Evolutionary conservation across 2,888 invertebrate genomes (phyloP), one percentile per base, ranked within the genome.

Genomic region (Netelia melanura): DNA sequence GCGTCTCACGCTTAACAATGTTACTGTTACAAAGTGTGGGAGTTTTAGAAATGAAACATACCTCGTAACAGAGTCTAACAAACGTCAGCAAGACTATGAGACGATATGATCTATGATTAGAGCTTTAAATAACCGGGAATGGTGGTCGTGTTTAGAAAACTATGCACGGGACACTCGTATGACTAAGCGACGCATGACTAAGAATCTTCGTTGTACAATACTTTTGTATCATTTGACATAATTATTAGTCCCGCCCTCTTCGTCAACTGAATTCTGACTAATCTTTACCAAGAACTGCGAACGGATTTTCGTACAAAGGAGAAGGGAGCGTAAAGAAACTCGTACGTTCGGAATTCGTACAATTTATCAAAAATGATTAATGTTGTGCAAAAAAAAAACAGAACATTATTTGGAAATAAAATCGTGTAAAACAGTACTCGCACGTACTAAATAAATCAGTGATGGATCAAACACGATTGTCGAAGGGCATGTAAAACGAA

Each of bases 391-490:
- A 30, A 5, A 30, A 5, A 30, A 5, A 30, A 30, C 5, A 30
- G 5, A 30, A 5, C 30, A 3, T 30, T 5, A 30, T 30, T 5
- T 62, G n/a, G 2, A 30, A 62, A 62, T n/a, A 9, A 14, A 14
- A 14, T 30, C 30, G 30, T 11, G 2, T 30, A 3, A 30, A 11
- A 62, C 48, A 52, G 52, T 67, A 9, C 48, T 67, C 44, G 11
- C 30, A 58, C 48, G 44, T 21, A 77, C 25, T 77, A 48, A 74
- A 85, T 80, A 78, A 81, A 83, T 83, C 80, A 76, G 79, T 72
- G 78, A 75, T 67, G 82, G 77, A 85, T 85, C 62, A 83, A 86
- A 85, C 79, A 82, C 77, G 72, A 81, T 77, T 61, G 82, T 14
- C 75, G 56, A 68, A 86, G 78, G 78, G 81, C 76, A 74, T 81